phyloP scores from a whole-genome alignment of 2,113 vertebrate species.

The Ascaphus truei region DNA sequence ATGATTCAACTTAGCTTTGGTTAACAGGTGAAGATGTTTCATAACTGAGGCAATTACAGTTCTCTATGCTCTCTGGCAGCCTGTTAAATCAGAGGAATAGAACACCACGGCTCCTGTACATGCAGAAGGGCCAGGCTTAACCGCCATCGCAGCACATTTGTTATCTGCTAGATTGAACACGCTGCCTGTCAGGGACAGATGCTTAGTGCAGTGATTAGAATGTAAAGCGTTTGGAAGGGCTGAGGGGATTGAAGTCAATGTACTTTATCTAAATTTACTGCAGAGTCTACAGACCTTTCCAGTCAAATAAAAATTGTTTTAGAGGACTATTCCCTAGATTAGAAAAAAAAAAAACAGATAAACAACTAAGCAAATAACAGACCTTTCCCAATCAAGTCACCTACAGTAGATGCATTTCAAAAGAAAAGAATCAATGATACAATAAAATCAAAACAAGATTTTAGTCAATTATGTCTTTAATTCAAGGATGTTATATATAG shows the following conservation, averaged over 20 bases:
- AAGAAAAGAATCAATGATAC: too few species aligned
- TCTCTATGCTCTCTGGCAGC: conserved; percentile 47
- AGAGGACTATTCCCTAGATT: neutral
- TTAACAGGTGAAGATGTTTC: conserved; percentile 77
- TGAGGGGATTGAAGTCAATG: conserved; percentile 41
- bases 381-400: neutral
- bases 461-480: too few species aligned
- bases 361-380: neutral
- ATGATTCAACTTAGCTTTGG: conserved; percentile 63
- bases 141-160: conserved; percentile 35
- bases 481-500: too few species aligned
- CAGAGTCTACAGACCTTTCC: conserved; percentile 43
- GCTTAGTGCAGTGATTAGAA: conserved; percentile 46
- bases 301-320: conserved; percentile 38
- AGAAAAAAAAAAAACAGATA: neutral
- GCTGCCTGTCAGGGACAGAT: conserved; percentile 52
- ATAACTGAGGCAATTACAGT: conserved; percentile 67
- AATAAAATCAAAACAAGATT: neutral
- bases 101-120: conserved; percentile 26
- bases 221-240: conserved; percentile 46
- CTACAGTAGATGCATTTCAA: neutral
- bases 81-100: conserved; percentile 48
- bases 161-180: conserved; percentile 47
- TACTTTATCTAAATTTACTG: conserved; percentile 37
- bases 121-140: conserved; percentile 29